Conservation (phyloP, 2,888 invertebrate genomes). For the Brachypterus glaber region DNA sequence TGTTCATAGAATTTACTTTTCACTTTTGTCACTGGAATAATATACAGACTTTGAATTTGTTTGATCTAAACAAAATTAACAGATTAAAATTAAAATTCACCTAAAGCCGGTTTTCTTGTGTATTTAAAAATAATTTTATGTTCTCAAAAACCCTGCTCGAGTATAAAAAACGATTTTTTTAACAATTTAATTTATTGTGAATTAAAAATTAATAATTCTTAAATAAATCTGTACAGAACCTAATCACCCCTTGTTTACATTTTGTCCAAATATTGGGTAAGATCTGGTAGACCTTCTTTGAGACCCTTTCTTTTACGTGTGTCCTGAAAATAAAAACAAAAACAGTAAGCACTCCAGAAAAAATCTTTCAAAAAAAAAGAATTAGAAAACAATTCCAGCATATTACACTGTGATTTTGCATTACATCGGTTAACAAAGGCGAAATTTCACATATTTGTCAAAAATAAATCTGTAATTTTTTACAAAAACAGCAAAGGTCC, state of each 20-base stretch:
- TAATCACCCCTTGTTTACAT: slow-evolving; percentile 60
- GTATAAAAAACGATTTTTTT: too few relatives aligned
- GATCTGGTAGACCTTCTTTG: slow-evolving; percentile 93
- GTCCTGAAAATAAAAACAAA: slow-evolving; percentile 50
- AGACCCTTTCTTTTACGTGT: slow-evolving; percentile 99
- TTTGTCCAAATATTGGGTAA: slow-evolving; percentile 95
- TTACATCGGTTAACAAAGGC: slow-evolving; percentile 4
- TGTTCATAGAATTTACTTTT: slow-evolving; percentile 22
- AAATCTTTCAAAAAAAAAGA: slow-evolving; percentile 9
- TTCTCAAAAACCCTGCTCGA: too few relatives aligned
- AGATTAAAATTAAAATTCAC: slow-evolving; percentile 17
- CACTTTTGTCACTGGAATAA: too few relatives aligned
- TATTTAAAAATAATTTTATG: too few relatives aligned
- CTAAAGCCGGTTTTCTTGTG: too few relatives aligned
- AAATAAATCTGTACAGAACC: slow-evolving; percentile 40
- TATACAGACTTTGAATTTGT: too few relatives aligned
- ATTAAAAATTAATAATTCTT: slow-evolving; percentile 29
- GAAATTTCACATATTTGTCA: neutral
- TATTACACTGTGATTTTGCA: slow-evolving; percentile 1
- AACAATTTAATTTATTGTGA: slow-evolving; percentile 17
- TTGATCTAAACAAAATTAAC: slow-evolving; percentile 18
- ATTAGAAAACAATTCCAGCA: too few relatives aligned
- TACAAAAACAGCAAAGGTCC: too few relatives aligned
- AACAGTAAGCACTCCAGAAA: slow-evolving; percentile 11
- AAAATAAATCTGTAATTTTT: slow-evolving; percentile 7